Evolutionary conservation across 2,797 vertebrate genomes (phyloP).

Genomic region (Morelia viridis): DNA sequence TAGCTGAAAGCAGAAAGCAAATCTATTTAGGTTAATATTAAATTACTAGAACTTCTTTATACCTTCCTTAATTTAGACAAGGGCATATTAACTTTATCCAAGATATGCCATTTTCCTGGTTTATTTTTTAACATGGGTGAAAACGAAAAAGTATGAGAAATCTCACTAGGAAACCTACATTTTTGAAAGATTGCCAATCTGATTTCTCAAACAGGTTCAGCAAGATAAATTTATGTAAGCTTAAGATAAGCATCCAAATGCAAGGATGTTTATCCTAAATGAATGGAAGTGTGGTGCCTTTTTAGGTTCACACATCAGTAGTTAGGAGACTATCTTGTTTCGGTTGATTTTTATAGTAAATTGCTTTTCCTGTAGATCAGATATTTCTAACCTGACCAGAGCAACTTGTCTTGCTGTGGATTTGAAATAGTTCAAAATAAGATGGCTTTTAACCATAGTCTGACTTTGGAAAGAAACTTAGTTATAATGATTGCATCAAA

Average conservation of each 20-base stretch:
- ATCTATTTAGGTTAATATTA: not conserved
- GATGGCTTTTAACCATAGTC: not conserved
- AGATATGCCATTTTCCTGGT: not conserved
- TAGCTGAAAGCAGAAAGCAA: not conserved
- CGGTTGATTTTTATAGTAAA: slow-evolving; percentile 29
- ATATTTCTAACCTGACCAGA: slow-evolving; percentile 10
- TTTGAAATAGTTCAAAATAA: slow-evolving; percentile 20
- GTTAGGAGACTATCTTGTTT: slow-evolving; percentile 29
- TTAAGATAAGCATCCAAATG: slow-evolving; percentile 30
- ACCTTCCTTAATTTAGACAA: slow-evolving; percentile 11
- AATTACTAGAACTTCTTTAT: slow-evolving; percentile 22
- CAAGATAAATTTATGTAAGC: slow-evolving; percentile 27
- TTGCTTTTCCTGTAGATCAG: slow-evolving; percentile 10
- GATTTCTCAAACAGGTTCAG: slow-evolving; percentile 21
- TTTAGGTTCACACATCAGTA: slow-evolving; percentile 27
- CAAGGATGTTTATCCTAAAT: slow-evolving; percentile 22
- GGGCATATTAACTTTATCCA: not conserved
- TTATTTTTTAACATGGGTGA: slow-evolving; percentile 25
- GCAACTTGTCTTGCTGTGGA: not conserved
- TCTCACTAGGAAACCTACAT: not conserved
- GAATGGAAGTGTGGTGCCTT: slow-evolving; percentile 13
- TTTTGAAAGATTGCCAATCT: not conserved
- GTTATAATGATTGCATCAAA: not conserved
- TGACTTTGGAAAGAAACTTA: not conserved
- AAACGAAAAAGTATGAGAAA: slow-evolving; percentile 7